phyloP scores from a whole-genome alignment of 2,888 invertebrate species.

The Lasioglossum marginatum region DNA sequence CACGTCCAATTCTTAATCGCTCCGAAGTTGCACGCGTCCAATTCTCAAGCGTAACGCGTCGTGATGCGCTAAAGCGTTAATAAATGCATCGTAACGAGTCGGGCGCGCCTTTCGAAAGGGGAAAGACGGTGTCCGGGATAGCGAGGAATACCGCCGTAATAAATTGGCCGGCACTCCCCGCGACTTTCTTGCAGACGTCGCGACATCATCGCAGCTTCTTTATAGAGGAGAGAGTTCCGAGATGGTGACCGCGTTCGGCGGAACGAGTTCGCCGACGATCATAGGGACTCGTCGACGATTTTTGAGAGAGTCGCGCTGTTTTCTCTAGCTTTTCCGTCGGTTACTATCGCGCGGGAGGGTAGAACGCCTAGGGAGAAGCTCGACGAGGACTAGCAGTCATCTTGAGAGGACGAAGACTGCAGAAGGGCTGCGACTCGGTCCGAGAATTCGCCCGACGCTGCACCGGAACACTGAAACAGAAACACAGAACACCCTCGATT shows the following conservation, averaged over 20 bases:
- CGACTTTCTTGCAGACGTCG: neutral
- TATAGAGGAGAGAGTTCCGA: neutral
- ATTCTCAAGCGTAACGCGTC: no score
- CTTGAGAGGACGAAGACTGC: conserved; percentile 78
- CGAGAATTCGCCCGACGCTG: conserved; percentile 75
- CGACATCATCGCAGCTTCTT: neutral
- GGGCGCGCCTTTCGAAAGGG: neutral
- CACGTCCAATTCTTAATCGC: no score
- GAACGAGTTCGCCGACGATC: neutral
- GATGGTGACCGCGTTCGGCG: neutral
- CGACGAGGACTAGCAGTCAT: conserved; percentile 79
- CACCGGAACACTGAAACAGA: conserved; percentile 74
- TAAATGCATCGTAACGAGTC: neutral
- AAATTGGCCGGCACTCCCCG: neutral
- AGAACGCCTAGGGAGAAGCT: conserved; percentile 25
- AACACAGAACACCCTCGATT: neutral
- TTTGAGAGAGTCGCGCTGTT: neutral
- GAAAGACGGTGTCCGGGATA: neutral
- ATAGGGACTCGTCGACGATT: conserved; percentile 3
- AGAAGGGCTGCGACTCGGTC: conserved; percentile 80
- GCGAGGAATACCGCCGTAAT: neutral
- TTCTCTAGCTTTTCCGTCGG: conserved; percentile 15
- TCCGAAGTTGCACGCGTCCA: neutral
- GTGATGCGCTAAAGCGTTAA: neutral
- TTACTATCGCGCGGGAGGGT: conserved; percentile 9